These are phyloP conservation scores for Caenorhabditis panamensis DNA, from an alignment of 2,888 invertebrate species.

Conservation along the genomic window DNA sequence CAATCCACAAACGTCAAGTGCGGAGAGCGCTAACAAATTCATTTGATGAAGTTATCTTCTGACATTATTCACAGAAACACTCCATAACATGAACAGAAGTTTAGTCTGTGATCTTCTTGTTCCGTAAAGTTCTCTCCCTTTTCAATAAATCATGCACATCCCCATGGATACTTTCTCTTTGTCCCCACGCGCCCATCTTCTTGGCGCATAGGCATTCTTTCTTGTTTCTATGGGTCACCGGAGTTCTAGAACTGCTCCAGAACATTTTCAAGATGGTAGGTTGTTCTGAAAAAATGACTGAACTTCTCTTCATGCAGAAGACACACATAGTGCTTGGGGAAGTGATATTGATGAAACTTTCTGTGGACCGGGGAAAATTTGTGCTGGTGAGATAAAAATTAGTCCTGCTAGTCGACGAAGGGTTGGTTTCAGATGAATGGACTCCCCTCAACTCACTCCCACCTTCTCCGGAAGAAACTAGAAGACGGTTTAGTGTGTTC, in stretches of 20 bases:
- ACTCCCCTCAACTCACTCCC: slow-evolving; percentile 34
- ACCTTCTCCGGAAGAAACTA: slow-evolving; percentile 17
- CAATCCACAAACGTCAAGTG: not conserved
- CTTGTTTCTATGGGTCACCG: slow-evolving; percentile 20
- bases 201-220: not conserved
- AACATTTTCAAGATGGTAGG: slow-evolving; percentile 8
- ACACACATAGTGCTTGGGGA: slow-evolving; percentile 42
- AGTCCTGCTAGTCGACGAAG: no score
- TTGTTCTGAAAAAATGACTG: not conserved
- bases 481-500: slow-evolving; percentile 13
- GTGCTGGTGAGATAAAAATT: slow-evolving; percentile 21
- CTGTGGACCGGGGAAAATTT: slow-evolving; percentile 49
- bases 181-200: not conserved
- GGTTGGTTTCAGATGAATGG: slow-evolving; percentile 43
- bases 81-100: not conserved
- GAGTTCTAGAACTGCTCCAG: slow-evolving; percentile 36
- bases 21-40: not conserved
- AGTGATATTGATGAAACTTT: slow-evolving; percentile 50
- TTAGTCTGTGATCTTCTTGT: slow-evolving; percentile 16
- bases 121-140: not conserved
- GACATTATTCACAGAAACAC: no score
- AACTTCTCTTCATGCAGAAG: slow-evolving; percentile 13
- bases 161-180: not conserved
- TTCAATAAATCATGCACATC: slow-evolving; percentile 2
- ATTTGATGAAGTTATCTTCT: not conserved